Evolutionary conservation across 2,888 invertebrate species (phyloP).

Genomic region (Troides oblongomaculatus): DNA sequence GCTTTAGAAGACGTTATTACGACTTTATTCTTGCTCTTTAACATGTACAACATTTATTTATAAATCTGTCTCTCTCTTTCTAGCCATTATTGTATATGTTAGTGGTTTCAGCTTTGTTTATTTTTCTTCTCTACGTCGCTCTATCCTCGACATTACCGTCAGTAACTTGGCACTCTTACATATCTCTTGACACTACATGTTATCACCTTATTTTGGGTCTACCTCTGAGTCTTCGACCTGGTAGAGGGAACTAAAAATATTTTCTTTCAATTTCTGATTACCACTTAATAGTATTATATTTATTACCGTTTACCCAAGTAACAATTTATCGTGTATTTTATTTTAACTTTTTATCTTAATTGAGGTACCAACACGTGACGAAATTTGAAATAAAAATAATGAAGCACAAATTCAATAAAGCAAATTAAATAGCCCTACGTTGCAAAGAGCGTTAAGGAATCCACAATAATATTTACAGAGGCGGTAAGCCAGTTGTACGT

Average conservation of each 20-base stretch:
- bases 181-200: no score
- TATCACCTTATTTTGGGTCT: no score
- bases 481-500: constrained; percentile 34
- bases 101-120: no score
- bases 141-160: no score
- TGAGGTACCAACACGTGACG: background rate
- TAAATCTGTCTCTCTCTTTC: no score
- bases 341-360: background rate
- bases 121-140: no score
- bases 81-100: no score
- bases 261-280: no score
- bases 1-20: background rate
- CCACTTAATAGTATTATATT: background rate
- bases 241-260: no score
- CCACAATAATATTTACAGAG: constrained; percentile 30
- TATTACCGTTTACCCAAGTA: background rate
- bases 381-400: background rate
- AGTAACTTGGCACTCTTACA: no score
- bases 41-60: constrained; percentile 7
- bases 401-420: constrained; percentile 3
- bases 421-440: constrained; percentile 32
- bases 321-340: background rate
- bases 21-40: background rate
- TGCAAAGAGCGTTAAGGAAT: constrained; percentile 29
- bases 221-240: no score